Conservation (phyloP, 2,113 vertebrate genomes). For the Nibea albiflora region DNA sequence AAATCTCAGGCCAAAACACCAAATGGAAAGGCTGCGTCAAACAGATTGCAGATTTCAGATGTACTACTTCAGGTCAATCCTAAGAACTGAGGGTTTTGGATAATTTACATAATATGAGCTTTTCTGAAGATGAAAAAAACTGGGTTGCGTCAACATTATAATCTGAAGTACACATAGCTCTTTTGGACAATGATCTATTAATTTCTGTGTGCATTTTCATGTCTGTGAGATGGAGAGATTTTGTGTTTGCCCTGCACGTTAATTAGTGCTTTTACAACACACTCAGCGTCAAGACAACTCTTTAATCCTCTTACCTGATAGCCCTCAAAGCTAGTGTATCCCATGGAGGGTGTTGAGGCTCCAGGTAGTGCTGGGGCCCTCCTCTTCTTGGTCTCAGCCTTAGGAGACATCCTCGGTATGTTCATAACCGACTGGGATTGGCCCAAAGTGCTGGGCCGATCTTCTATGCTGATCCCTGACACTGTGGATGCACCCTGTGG, state of each 20-base stretch:
- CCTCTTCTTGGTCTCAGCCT: constrained; percentile 88
- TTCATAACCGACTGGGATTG: constrained; percentile 90
- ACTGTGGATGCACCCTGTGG: constrained; percentile 83
- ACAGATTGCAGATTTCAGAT: constrained; percentile 25
- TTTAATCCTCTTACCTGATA: constrained; percentile 73
- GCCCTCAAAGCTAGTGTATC: constrained; percentile 59
- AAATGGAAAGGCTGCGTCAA: constrained; percentile 17
- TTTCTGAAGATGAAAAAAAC: background rate
- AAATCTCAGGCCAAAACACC: constrained; percentile 44
- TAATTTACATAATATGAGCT: constrained; percentile 1
- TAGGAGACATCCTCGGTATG: constrained; percentile 86
- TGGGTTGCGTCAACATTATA: background rate
- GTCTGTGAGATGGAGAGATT: background rate
- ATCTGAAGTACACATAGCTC: background rate
- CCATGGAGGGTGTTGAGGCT: constrained; percentile 27
- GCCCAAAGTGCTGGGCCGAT: constrained; percentile 83
- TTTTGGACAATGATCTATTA: background rate
- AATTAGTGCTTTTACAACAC: background rate
- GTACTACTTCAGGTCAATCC: background rate
- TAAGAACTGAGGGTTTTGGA: background rate
- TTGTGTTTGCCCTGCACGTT: background rate
- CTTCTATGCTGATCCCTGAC: constrained; percentile 80
- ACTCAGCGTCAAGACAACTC: background rate
- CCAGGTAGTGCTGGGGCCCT: constrained; percentile 89
- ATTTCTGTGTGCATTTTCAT: background rate